Percentiles rank a stretch among this genome's conserved stretches.
These are phyloP conservation scores for Scaptodrosophila latifasciaeformis DNA, from an alignment of 2,888 invertebrate species.

Conservation along the genomic window DNA sequence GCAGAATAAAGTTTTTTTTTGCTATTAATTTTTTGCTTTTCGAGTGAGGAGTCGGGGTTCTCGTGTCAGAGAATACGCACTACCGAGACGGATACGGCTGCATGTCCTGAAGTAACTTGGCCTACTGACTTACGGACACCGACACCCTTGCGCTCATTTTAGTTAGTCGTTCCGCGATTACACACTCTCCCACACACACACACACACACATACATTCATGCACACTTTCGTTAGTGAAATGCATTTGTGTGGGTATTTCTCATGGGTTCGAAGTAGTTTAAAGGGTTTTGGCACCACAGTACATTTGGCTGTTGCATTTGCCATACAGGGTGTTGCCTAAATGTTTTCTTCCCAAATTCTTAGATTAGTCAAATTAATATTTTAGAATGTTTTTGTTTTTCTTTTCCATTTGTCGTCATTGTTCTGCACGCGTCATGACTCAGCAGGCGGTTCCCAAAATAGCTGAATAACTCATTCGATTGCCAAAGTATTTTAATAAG, in stretches of 20 bases:
- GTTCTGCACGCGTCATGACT: constrained; percentile 44
- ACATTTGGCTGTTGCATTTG: constrained; percentile 18
- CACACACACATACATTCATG: constrained; percentile 3
- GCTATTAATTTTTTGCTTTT: too few species aligned
- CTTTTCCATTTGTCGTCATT: constrained; percentile 30
- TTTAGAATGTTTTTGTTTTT: background rate
- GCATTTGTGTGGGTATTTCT: background rate
- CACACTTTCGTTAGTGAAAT: constrained; percentile 1
- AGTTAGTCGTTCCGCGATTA: constrained; percentile 16
- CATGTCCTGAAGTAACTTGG: constrained; percentile 35
- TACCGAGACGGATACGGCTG: constrained; percentile 16
- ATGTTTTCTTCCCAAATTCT: background rate
- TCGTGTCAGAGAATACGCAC: constrained; percentile 29
- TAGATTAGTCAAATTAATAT: background rate
- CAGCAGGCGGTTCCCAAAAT: constrained; percentile 51
- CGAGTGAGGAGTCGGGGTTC: too few species aligned
- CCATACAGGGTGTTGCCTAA: constrained; percentile 27
- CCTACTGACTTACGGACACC: constrained; percentile 28
- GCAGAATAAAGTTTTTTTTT: too few species aligned
- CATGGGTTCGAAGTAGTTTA: too few species aligned
- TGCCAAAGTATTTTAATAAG: constrained; percentile 45
- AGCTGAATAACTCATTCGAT: constrained; percentile 47
- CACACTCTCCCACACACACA: background rate
- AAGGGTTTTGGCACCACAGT: too few species aligned
- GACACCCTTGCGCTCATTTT: constrained; percentile 10